Conservation (phyloP, 1,140 invertebrate genomes). For the Habropoda laboriosa region DNA sequence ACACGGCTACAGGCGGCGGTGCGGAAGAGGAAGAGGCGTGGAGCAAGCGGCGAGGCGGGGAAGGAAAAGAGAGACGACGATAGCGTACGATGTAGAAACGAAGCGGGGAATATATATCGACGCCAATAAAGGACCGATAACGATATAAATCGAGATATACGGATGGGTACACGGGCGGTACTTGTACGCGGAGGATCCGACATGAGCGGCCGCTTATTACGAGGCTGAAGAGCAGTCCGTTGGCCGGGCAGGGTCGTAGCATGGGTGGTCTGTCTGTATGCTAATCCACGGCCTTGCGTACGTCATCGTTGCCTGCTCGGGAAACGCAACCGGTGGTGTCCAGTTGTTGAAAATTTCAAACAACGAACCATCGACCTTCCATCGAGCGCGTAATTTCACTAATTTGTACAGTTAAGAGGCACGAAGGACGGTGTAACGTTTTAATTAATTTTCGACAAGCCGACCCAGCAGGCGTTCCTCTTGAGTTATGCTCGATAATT, state of each 20-base stretch:
- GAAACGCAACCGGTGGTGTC: too few species aligned
- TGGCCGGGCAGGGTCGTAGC: slow-evolving; percentile 74
- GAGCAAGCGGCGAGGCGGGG: not conserved
- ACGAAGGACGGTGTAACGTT: slow-evolving; percentile 22
- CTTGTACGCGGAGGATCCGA: slow-evolving; percentile 77
- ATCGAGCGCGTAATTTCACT: slow-evolving; percentile 18
- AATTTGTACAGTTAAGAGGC: slow-evolving; percentile 12
- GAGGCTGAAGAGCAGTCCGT: slow-evolving; percentile 71
- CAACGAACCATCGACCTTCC: too few species aligned
- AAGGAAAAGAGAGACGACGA: slow-evolving; percentile 29
- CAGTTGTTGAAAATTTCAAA: slow-evolving; percentile 37
- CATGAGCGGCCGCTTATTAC: slow-evolving; percentile 78
- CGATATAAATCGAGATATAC: slow-evolving; percentile 81
- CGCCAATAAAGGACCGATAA: slow-evolving; percentile 80
- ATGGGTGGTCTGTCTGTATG: slow-evolving; percentile 78
- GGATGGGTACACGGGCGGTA: slow-evolving; percentile 79
- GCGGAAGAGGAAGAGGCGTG: slow-evolving; percentile 13
- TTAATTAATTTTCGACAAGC: slow-evolving; percentile 28
- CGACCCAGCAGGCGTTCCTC: not conserved
- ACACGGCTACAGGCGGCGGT: not conserved
- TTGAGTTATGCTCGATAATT: slow-evolving; percentile 32
- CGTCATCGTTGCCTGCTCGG: slow-evolving; percentile 29
- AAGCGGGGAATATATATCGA: slow-evolving; percentile 73
- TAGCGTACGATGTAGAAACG: slow-evolving; percentile 63
- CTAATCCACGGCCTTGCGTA: slow-evolving; percentile 57